A percentile compares a stretch with the other conserved stretches of the same genome.
Evolutionary conservation across 2,797 vertebrate species (phyloP).

Genomic region (Pelochelys cantorii): DNA sequence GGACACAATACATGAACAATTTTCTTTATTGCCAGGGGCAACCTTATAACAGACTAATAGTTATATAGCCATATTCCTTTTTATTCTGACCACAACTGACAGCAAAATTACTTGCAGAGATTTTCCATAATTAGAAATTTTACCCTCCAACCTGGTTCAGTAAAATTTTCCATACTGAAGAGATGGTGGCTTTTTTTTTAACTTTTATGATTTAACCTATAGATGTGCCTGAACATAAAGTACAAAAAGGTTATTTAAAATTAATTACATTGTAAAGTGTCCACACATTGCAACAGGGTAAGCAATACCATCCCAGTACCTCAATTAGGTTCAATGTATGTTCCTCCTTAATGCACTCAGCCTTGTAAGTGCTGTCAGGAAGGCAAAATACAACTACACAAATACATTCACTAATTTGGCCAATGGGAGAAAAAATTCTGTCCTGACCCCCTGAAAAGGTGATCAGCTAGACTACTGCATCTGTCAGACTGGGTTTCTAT

Average conservation of each 20-base stretch:
- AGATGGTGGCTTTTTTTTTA: not conserved
- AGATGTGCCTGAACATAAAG: rapidly evolving
- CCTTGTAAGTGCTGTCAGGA: not conserved
- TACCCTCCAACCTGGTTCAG: not conserved
- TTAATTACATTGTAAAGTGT: not conserved
- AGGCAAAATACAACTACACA: not conserved
- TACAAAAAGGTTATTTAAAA: not conserved
- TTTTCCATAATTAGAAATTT: not conserved
- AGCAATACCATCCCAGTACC: not conserved
- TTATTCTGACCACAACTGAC: not conserved
- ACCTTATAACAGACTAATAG: not conserved
- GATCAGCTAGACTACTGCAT: not conserved
- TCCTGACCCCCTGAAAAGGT: not conserved
- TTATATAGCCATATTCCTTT: not conserved
- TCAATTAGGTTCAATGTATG: not conserved
- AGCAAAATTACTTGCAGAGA: not conserved
- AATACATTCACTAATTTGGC: not conserved
- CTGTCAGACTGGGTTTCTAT: not conserved
- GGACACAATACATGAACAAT: not conserved
- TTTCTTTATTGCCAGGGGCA: not conserved
- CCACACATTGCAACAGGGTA: not conserved
- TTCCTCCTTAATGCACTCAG: not conserved
- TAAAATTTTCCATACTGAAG: not conserved
- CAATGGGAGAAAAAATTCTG: not conserved
- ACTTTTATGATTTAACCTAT: not conserved